A percentile compares a stretch with the other conserved stretches of the same genome.
These are phyloP conservation scores for Aleiodes leptofemur DNA, from an alignment of 2,888 invertebrate genomes.

Conservation along the genomic window DNA sequence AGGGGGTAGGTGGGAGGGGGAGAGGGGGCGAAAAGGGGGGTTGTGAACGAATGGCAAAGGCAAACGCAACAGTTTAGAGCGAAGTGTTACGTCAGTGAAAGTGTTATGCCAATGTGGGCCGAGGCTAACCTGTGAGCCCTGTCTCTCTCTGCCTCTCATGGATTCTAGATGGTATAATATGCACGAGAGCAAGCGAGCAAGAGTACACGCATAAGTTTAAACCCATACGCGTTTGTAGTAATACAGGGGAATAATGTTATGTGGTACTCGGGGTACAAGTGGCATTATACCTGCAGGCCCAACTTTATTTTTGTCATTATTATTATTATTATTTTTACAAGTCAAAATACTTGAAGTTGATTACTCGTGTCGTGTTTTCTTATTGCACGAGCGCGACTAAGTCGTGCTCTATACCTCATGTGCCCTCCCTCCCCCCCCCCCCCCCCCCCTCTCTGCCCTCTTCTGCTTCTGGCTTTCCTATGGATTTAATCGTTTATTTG, in stretches of 20 bases:
- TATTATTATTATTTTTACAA: slow-evolving; percentile 6
- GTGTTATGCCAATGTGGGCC: slow-evolving; percentile 76
- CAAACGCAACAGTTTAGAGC: slow-evolving; percentile 74
- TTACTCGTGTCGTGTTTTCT: background rate
- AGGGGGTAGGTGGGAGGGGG: slow-evolving; percentile 33
- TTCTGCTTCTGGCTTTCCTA: too few species aligned
- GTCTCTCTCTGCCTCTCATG: slow-evolving; percentile 63
- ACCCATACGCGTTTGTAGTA: slow-evolving; percentile 18
- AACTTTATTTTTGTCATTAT: background rate
- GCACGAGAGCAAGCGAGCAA: slow-evolving; percentile 40
- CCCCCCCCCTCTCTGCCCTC: too few species aligned
- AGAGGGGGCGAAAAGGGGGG: too few species aligned
- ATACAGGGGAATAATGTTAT: slow-evolving; percentile 24
- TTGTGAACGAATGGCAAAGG: slow-evolving; percentile 57
- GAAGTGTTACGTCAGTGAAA: slow-evolving; percentile 76
- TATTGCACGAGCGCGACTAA: background rate
- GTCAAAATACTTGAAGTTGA: slow-evolving; percentile 2
- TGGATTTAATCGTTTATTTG: too few species aligned
- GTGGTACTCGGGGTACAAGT: background rate
- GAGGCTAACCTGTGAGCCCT: slow-evolving; percentile 75
- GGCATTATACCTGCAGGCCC: slow-evolving; percentile 17
- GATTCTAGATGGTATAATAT: slow-evolving; percentile 46
- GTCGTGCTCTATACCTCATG: too few species aligned
- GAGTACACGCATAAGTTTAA: slow-evolving; percentile 1
- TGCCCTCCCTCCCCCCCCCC: too few species aligned